Percentiles rank a stretch among this genome's conserved stretches.
Evolutionary conservation across 1,140 invertebrate species (phyloP).

Genomic region (Drosophila rufa): DNA sequence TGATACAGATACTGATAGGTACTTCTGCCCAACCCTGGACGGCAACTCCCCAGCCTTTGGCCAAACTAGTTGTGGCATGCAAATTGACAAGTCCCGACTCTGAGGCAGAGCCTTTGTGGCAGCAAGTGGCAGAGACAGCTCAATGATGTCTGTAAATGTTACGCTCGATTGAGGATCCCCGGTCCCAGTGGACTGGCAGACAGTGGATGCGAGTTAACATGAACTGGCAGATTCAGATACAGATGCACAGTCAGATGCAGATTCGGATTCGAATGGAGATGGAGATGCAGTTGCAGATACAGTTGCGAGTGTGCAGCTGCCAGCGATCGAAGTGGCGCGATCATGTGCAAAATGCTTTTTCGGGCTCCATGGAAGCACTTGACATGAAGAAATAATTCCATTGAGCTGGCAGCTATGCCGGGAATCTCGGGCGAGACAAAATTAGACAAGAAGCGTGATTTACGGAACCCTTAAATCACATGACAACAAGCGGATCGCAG

Average conservation of each 20-base stretch:
- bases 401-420: constrained; percentile 77
- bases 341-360: constrained; percentile 65
- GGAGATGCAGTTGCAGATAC: constrained; percentile 49
- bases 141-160: constrained; percentile 64
- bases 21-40: constrained; percentile 14
- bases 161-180: constrained; percentile 67
- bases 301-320: constrained; percentile 47
- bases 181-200: constrained; percentile 32
- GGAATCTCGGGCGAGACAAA: constrained; percentile 79
- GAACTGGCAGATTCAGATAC: constrained; percentile 43
- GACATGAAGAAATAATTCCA: constrained; percentile 81
- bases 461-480: constrained; percentile 82
- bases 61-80: constrained; percentile 50
- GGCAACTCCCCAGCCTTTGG: constrained; percentile 6
- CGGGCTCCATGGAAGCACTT: constrained; percentile 66
- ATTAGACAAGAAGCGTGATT: constrained; percentile 81
- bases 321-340: constrained; percentile 50
- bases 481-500: constrained; percentile 62
- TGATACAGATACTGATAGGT: constrained; percentile 9
- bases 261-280: constrained; percentile 33
- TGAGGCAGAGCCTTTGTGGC: constrained; percentile 31
- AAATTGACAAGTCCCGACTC: constrained; percentile 39
- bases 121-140: constrained; percentile 64
- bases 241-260: constrained; percentile 33
- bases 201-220: constrained; percentile 47